A percentile compares a stretch with the other conserved stretches of the same genome.
These are phyloP conservation scores for Lindbergichthys nudifrons DNA, from an alignment of 2,797 vertebrate species.

Conservation along the genomic window DNA sequence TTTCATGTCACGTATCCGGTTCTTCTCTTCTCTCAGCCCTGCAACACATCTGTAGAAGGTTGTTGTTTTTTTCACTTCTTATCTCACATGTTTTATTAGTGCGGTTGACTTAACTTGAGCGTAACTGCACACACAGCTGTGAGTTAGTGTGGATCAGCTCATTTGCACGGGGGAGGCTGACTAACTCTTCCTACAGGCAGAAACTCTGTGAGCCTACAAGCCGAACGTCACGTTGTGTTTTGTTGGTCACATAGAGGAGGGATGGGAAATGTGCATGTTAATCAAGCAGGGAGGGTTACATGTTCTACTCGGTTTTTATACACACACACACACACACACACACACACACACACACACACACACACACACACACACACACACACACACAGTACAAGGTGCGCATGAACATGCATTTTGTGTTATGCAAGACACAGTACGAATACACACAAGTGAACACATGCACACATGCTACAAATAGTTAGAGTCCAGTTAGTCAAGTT, in stretches of 20 bases:
- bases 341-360: too few species aligned
- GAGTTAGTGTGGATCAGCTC: conserved; percentile 56
- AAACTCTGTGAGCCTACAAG: conserved; percentile 61
- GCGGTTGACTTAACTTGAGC: conserved; percentile 49
- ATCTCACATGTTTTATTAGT: conserved; percentile 47
- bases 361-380: too few species aligned
- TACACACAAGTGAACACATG: too few species aligned
- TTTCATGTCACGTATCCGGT: conserved; percentile 59
- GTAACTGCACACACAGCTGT: conserved; percentile 50
- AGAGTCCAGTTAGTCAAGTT: background rate
- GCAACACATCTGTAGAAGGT: conserved; percentile 57
- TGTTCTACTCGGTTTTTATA: too few species aligned
- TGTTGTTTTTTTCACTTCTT: conserved; percentile 29
- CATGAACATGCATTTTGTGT: too few species aligned
- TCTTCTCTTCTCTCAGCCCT: conserved; percentile 40
- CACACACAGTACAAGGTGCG: too few species aligned
- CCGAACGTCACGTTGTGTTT: conserved; percentile 58
- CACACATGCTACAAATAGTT: too few species aligned
- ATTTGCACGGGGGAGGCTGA: conserved; percentile 70
- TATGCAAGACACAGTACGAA: too few species aligned
- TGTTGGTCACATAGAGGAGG: conserved; percentile 45
- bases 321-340: too few species aligned
- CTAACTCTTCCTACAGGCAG: conserved; percentile 69
- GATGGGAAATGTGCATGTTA: conserved; percentile 11
- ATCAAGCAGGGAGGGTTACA: too few species aligned